These are phyloP conservation scores for Manis javanica DNA, from an alignment of 2,797 vertebrate genomes.

Conservation along the genomic window DNA sequence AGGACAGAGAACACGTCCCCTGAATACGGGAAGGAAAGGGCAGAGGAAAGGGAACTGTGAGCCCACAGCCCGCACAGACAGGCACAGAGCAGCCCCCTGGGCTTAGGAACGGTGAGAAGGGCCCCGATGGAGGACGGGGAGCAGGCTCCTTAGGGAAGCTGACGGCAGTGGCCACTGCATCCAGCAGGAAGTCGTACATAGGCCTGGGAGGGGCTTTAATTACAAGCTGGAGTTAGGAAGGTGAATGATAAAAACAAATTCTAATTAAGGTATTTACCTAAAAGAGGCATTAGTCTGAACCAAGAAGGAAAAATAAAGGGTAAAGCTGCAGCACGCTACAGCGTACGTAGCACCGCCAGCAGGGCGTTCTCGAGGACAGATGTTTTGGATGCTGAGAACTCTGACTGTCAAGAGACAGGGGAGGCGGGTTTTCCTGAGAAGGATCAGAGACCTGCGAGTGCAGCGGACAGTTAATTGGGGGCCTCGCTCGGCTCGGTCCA, in stretches of 20 bases:
- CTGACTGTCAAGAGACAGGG: not conserved
- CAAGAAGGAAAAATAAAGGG: not conserved
- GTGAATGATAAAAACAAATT: not conserved
- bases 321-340: accelerated
- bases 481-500: not conserved
- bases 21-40: not conserved
- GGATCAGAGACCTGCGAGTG: too few species aligned
- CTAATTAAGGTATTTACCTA: not conserved
- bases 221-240: not conserved
- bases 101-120: not conserved
- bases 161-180: accelerated
- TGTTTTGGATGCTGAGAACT: not conserved
- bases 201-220: not conserved
- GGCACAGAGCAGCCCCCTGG: not conserved
- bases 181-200: not conserved
- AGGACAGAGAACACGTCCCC: not conserved
- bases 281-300: not conserved
- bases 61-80: not conserved
- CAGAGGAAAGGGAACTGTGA: not conserved
- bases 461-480: not conserved
- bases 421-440: too few species aligned
- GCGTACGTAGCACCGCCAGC: too few species aligned
- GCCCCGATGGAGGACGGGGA: not conserved
- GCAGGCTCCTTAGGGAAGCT: not conserved
- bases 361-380: accelerated